These are phyloP conservation scores for Bambusicola thoracicus DNA, from an alignment of 2,113 vertebrate genomes.

Conservation along the genomic window DNA sequence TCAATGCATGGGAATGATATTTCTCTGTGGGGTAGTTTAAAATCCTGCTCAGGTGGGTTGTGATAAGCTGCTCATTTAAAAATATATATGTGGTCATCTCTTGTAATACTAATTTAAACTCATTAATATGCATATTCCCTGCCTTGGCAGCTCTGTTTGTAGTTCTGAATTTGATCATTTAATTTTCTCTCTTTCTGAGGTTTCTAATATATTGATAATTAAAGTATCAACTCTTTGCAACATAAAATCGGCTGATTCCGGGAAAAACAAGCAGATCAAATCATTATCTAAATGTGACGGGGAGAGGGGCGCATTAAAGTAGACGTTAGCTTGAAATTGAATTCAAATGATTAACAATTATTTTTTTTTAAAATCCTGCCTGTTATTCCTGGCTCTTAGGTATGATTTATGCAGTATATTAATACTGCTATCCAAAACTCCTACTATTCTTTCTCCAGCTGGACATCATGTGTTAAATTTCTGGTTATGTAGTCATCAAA, in stretches of 20 bases:
- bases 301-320: not conserved
- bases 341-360: not conserved
- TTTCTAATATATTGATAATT: not conserved
- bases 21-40: not conserved
- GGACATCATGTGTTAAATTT: conserved; percentile 44
- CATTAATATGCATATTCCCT: not conserved
- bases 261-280: not conserved
- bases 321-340: not conserved
- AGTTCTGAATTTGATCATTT: not conserved
- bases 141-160: not conserved
- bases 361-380: not conserved
- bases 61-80: not conserved
- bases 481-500: not conserved
- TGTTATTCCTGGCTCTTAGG: not conserved
- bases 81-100: not conserved
- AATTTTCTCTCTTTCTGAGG: not conserved
- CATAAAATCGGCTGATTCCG: not conserved
- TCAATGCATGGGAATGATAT: not conserved
- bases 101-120: not conserved
- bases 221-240: not conserved
- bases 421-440: not conserved
- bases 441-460: not conserved
- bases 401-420: not conserved
- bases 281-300: not conserved
- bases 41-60: not conserved